phyloP scores from a whole-genome alignment of 2,888 invertebrate species.

The Dilophus febrilis region DNA sequence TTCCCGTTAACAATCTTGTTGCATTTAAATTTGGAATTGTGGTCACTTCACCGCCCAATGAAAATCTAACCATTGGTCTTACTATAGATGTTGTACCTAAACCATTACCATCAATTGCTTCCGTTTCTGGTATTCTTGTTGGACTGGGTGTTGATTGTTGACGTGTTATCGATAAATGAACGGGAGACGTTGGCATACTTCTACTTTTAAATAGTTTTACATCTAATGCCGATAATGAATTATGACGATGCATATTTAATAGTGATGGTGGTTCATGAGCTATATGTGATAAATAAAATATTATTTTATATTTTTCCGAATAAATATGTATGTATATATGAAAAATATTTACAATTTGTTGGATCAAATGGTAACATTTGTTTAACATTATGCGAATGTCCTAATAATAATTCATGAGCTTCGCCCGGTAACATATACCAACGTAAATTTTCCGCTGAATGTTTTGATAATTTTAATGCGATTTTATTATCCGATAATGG shows the following conservation, averaged over 20 bases:
- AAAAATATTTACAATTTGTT: slow-evolving; percentile 26
- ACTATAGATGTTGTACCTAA: background rate
- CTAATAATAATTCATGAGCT: slow-evolving; percentile 57
- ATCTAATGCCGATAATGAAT: slow-evolving; percentile 50
- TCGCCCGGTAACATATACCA: slow-evolving; percentile 87
- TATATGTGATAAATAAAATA: slow-evolving; percentile 1
- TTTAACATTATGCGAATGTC: slow-evolving; percentile 58
- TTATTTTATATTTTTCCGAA: background rate
- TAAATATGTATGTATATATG: background rate
- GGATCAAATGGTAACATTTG: slow-evolving; percentile 62
- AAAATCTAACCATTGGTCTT: slow-evolving; percentile 11
- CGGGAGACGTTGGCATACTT: slow-evolving; percentile 17
- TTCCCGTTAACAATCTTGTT: slow-evolving; percentile 5
- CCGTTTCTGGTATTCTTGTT: slow-evolving; percentile 3
- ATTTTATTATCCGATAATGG: slow-evolving; percentile 44
- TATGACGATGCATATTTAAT: slow-evolving; percentile 42
- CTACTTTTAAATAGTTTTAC: slow-evolving; percentile 31
- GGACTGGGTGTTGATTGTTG: slow-evolving; percentile 11
- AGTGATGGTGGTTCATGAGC: slow-evolving; percentile 31
- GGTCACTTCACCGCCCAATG: slow-evolving; percentile 13
- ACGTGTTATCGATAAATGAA: slow-evolving; percentile 11
- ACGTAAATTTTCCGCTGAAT: slow-evolving; percentile 41
- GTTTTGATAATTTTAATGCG: slow-evolving; percentile 6
- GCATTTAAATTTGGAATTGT: slow-evolving; percentile 9
- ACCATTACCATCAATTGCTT: background rate